Conservation (phyloP, 1,140 invertebrate species). For the Argopecten irradians region DNA sequence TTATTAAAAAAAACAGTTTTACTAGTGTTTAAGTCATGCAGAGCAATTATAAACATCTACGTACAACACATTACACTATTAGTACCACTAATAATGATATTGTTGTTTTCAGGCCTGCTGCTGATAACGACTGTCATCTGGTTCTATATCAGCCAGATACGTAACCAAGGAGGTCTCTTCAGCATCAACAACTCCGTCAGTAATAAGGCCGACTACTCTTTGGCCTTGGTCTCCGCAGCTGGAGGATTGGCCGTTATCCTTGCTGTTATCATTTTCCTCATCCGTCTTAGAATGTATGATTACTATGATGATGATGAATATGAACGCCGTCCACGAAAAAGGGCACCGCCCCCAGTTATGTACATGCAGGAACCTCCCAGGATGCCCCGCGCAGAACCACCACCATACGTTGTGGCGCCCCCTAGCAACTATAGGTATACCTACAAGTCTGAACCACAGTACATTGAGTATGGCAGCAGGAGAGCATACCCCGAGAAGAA, state of each 20-base stretch:
- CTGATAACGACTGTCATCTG: not conserved
- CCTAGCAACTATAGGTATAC: not conserved
- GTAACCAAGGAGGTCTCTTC: not conserved
- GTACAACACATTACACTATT: no score
- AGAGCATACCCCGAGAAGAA: not conserved
- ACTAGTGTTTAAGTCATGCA: no score
- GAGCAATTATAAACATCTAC: no score
- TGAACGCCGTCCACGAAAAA: not conserved
- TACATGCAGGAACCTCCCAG: not conserved
- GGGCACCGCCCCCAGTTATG: not conserved
- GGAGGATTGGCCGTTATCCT: not conserved
- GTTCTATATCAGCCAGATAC: not conserved
- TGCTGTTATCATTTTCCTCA: not conserved
- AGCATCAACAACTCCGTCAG: not conserved
- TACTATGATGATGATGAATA: not conserved
- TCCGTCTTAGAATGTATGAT: not conserved
- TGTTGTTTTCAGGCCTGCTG: not conserved
- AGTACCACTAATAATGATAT: no score
- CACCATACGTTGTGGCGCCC: not conserved
- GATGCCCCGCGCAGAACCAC: not conserved
- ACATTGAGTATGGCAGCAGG: not conserved
- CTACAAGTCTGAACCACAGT: not conserved
- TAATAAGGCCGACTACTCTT: not conserved
- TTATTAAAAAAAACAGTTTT: no score
- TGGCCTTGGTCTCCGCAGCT: not conserved